A percentile compares a stretch with the other conserved stretches of the same genome.
phyloP scores from a whole-genome alignment of 2,888 invertebrate species.

The Amiota mariae region DNA sequence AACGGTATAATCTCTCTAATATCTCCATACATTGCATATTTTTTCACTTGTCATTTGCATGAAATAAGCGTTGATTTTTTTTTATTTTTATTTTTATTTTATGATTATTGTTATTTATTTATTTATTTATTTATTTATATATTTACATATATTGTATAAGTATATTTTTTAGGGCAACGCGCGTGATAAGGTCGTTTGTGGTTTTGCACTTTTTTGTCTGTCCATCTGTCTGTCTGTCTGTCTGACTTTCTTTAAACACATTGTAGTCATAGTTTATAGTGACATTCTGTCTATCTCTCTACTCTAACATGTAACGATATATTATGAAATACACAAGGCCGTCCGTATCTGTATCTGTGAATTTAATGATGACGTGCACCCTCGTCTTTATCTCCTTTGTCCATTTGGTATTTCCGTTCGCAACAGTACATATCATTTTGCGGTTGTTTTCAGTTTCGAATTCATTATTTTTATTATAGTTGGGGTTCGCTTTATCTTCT shows the following conservation, averaged over 20 bases:
- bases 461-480: conserved; percentile 31
- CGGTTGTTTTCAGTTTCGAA: conserved; percentile 1
- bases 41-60: too few species aligned
- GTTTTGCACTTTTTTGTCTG: background rate
- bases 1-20: too few species aligned
- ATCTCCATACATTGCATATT: too few species aligned
- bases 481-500: conserved; percentile 6
- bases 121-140: background rate
- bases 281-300: background rate
- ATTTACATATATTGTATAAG: too few species aligned
- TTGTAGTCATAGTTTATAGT: background rate
- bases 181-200: background rate
- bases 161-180: background rate
- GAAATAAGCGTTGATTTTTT: too few species aligned
- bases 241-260: background rate
- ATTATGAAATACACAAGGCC: conserved; percentile 5
- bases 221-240: background rate
- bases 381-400: background rate
- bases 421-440: background rate
- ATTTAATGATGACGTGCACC: background rate
- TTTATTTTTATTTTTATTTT: too few species aligned
- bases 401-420: background rate
- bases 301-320: background rate
- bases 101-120: background rate
- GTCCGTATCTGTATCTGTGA: background rate